These are phyloP conservation scores for Mormyrops boulengeri DNA, from an alignment of 2,797 vertebrate species.

Conservation along the genomic window DNA sequence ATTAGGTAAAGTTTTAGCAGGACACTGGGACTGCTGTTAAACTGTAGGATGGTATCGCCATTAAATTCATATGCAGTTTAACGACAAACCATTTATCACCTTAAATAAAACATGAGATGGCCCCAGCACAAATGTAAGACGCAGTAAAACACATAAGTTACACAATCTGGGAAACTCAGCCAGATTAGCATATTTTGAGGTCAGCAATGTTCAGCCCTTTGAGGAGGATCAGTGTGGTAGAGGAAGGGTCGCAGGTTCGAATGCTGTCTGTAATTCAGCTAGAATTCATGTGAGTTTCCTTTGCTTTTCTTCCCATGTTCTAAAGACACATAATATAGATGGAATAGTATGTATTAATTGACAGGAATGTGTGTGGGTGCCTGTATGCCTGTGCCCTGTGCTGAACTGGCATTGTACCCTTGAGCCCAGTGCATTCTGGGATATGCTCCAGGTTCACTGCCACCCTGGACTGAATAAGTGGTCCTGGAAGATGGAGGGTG, in stretches of 20 bases:
- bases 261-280: not conserved
- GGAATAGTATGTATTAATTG: not conserved
- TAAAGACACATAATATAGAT: not conserved
- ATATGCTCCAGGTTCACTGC: not conserved
- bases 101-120: slow-evolving; percentile 2
- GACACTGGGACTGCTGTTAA: not conserved
- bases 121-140: not conserved
- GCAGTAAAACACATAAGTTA: not conserved
- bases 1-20: not conserved
- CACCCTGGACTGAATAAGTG: not conserved
- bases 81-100: not conserved
- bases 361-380: not conserved
- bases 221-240: not conserved
- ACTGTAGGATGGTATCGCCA: not conserved
- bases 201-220: not conserved
- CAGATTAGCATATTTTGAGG: not conserved
- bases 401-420: not conserved
- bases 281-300: not conserved
- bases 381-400: not conserved
- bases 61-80: not conserved
- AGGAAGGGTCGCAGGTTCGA: not conserved
- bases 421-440: slow-evolving; percentile 1
- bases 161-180: not conserved
- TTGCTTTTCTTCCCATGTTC: not conserved
- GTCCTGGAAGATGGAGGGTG: not conserved